Conservation (phyloP, 2,888 invertebrate species). For the Ophion costatus region DNA sequence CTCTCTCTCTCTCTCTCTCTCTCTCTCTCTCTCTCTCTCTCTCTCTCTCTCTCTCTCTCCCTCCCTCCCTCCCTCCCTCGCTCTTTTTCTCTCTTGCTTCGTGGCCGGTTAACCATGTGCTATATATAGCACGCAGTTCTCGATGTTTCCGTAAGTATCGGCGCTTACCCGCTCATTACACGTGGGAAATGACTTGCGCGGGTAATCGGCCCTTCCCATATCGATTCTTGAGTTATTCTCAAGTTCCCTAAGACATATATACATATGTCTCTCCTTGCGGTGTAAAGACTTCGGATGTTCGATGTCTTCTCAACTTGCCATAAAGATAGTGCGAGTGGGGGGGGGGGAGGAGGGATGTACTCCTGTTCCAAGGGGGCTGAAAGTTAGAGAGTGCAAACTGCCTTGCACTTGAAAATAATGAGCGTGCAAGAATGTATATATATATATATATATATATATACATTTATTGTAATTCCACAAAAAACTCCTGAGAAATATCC, state of each 20-base stretch:
- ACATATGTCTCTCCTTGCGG: neutral
- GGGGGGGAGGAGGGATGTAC: neutral
- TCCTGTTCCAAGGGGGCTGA: conserved; percentile 42
- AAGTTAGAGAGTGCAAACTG: conserved; percentile 62
- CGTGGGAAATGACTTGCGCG: conserved; percentile 73
- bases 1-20: no score
- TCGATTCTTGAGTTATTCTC: conserved; percentile 66
- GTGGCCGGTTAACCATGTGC: neutral
- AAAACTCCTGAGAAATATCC: no score
- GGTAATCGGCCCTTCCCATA: conserved; percentile 70
- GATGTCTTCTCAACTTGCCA: conserved; percentile 31
- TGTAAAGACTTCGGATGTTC: neutral
- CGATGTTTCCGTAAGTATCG: conserved; percentile 55
- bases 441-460: no score
- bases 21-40: no score
- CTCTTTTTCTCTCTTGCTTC: no score
- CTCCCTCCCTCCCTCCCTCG: no score
- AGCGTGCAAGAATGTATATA: conserved; percentile 31
- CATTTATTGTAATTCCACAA: no score
- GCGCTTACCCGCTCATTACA: conserved; percentile 65
- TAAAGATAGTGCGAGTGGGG: neutral
- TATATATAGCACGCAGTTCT: conserved; percentile 12
- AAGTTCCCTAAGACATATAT: conserved; percentile 12
- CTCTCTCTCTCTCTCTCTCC: no score
- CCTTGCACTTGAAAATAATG: conserved; percentile 53